Evolutionary conservation across 2,888 invertebrate species (phyloP), one percentile per base, ranked within the genome.

Genomic region (Rhingia campestris): DNA sequence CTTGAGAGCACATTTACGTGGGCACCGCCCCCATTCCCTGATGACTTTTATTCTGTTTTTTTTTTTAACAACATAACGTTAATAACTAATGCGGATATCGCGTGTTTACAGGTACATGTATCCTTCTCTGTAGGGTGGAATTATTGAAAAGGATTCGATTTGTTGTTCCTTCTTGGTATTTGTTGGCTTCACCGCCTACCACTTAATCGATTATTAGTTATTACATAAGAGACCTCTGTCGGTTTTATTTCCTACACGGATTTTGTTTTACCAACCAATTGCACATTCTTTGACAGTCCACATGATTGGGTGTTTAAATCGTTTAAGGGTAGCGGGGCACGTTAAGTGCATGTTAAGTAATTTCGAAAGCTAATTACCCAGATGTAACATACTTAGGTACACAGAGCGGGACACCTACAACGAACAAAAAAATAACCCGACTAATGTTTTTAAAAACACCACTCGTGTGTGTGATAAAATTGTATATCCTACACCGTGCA

Each of bases 41-140:
- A 32, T 74, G 37, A 51, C 63, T 53, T 66, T 39, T 35, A 51
- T 59, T 53, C 72, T 63, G 30, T 53, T 35, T 37, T 58, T 75
- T 22, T 66, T 63, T 74, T 6, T 10, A 41, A 53, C 45, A 64
- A 64, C 58, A 61, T 70, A 58, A 84, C 81, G 79, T 73, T 85
- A 81, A 86, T 85, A 86, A 84, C 81, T 86, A 87, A 87, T 87
- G 85, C 66, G 54, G 56, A 64, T 81, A 86, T 87, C 79, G 87
- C 87, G 86, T 87, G 87, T 73, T 45, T 54, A 56, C 54, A 22
- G 22, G 22, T 22, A 22, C 22, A 1, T 22, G 53, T 63, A 72
- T 67, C 10, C 59, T 54, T 70, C 47, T 47, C 41, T 37, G 32
- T 43, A 14, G 49, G 37, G 58, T 41, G 70, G 70, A 84, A 80